phyloP scores from a whole-genome alignment of 2,113 vertebrate species.

The Cyphomyrus plagiostoma region DNA sequence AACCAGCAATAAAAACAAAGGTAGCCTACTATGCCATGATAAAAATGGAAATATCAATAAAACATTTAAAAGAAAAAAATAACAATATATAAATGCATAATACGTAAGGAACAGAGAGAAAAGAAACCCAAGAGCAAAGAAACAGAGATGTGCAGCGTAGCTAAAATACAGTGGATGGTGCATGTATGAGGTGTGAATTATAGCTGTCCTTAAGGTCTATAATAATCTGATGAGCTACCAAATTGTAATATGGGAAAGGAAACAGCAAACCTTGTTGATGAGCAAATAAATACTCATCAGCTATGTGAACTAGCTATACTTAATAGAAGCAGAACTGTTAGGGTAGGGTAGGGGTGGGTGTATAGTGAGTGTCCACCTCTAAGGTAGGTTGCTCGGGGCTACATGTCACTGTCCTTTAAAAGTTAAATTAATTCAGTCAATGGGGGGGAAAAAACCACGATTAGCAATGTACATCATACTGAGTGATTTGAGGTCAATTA shows the following conservation, averaged over 20 bases:
- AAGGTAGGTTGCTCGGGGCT: not conserved
- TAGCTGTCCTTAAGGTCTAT: not conserved
- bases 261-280: not conserved
- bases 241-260: not conserved
- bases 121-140: not conserved
- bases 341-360: not conserved
- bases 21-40: not conserved
- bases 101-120: not conserved
- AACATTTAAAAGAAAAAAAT: not conserved
- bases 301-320: not conserved
- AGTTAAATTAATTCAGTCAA: not conserved
- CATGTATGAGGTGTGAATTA: not conserved
- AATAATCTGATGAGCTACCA: not conserved
- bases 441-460: no score
- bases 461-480: not conserved
- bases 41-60: not conserved
- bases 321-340: not conserved
- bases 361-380: not conserved
- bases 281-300: not conserved
- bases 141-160: not conserved
- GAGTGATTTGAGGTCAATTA: not conserved
- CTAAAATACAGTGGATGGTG: not conserved
- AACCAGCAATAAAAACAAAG: not conserved
- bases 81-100: not conserved
- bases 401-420: slow-evolving; percentile 2